These are phyloP conservation scores for Phortica variegata DNA, from an alignment of 1,140 invertebrate species.

Conservation along the genomic window DNA sequence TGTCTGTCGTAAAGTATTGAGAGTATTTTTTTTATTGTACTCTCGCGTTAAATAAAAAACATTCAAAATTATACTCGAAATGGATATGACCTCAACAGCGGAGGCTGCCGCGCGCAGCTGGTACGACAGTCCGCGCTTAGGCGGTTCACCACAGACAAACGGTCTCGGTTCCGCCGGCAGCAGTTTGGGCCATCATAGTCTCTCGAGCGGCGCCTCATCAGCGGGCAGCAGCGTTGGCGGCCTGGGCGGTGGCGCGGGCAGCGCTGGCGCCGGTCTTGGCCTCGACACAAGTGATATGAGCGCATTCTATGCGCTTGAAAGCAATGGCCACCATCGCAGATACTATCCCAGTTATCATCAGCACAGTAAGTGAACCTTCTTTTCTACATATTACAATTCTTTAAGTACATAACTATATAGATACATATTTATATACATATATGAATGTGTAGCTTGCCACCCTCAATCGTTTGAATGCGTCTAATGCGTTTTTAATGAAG, in stretches of 20 bases:
- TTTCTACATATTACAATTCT: no score
- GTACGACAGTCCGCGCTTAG: conserved; percentile 56
- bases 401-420: neutral
- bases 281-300: conserved; percentile 55
- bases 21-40: no score
- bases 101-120: conserved; percentile 57
- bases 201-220: conserved; percentile 44
- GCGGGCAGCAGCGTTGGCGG: conserved; percentile 42
- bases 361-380: conserved; percentile 51
- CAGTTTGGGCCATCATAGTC: conserved; percentile 49
- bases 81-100: conserved; percentile 58
- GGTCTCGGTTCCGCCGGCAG: conserved; percentile 44
- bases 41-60: conserved; percentile 36
- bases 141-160: conserved; percentile 50
- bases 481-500: conserved; percentile 57
- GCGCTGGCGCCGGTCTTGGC: conserved; percentile 33
- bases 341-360: conserved; percentile 57
- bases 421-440: neutral
- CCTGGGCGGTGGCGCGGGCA: conserved; percentile 34
- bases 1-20: no score
- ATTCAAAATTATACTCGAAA: conserved; percentile 58
- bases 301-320: conserved; percentile 55
- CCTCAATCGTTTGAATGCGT: conserved; percentile 50
- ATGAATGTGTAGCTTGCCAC: conserved; percentile 4
- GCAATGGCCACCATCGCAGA: conserved; percentile 51